Conservation (phyloP, 2,797 vertebrate genomes). For the Parambassis ranga region DNA sequence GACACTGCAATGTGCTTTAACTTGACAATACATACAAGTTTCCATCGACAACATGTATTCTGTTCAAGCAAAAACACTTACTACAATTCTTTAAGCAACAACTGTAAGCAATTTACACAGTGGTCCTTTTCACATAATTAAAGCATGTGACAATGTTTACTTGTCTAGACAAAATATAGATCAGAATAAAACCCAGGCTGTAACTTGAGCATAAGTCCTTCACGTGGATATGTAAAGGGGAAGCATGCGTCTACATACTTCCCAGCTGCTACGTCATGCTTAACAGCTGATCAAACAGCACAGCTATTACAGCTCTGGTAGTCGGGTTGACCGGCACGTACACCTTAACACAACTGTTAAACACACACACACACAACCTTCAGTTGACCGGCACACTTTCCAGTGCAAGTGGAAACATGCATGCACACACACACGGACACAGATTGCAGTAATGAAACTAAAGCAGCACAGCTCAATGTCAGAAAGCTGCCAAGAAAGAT, state of each 20-base stretch:
- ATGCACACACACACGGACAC: too few relatives aligned
- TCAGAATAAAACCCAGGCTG: too few relatives aligned
- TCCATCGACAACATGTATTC: too few relatives aligned
- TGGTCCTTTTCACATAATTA: too few relatives aligned
- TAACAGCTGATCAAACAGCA: conserved; percentile 72
- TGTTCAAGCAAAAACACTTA: too few relatives aligned
- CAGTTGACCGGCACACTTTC: conserved; percentile 1
- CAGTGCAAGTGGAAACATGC: not conserved
- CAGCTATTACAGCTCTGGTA: conserved; percentile 17
- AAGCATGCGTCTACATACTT: not conserved
- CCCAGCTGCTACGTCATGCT: conserved; percentile 43
- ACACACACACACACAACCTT: conserved; percentile 8
- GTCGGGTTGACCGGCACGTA: conserved; percentile 49
- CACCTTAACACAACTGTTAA: conserved; percentile 6
- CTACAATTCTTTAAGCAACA: too few relatives aligned
- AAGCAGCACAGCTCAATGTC: not conserved
- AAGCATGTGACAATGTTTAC: too few relatives aligned
- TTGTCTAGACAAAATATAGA: too few relatives aligned
- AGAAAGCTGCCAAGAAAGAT: not conserved
- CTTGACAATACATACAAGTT: too few relatives aligned
- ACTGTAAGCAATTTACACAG: too few relatives aligned
- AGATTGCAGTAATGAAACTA: not conserved
- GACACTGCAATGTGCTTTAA: too few relatives aligned
- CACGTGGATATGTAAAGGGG: not conserved
- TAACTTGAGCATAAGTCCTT: not conserved